Conservation (phyloP, 2,113 vertebrate species). For the Carollia perspicillata region DNA sequence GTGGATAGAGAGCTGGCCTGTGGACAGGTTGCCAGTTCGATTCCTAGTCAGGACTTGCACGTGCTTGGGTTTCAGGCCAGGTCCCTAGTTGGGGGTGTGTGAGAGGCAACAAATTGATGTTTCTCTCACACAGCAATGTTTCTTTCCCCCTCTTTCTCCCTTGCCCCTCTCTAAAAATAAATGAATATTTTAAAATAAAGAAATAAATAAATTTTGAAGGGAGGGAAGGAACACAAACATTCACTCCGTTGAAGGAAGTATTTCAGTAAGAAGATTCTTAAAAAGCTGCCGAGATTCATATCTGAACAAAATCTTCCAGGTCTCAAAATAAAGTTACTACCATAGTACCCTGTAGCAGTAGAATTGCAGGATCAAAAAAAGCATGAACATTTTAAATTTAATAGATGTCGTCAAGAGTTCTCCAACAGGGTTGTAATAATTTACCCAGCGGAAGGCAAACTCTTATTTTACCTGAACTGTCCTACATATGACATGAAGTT, state of each 20-base stretch:
- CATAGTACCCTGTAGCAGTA: neutral
- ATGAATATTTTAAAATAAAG: no score
- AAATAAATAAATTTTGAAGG: neutral
- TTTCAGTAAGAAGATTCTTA: neutral
- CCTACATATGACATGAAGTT: neutral
- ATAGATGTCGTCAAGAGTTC: neutral
- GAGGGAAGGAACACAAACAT: neutral
- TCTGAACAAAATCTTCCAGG: slow-evolving; percentile 10
- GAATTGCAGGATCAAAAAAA: neutral
- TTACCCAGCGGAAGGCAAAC: neutral
- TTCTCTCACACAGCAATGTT: no score
- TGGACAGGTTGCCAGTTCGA: no score
- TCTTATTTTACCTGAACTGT: slow-evolving; percentile 7
- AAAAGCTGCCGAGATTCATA: neutral
- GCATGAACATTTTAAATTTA: neutral
- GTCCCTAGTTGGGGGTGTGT: no score
- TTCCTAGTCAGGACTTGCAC: no score
- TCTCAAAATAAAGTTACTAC: neutral
- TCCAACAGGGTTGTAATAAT: neutral
- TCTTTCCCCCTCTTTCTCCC: no score
- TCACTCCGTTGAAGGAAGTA: neutral
- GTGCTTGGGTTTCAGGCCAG: no score
- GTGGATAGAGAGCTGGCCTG: no score
- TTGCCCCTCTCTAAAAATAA: no score
- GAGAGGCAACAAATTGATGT: no score